Evolutionary conservation across 2,113 vertebrate species (phyloP), one percentile per base, ranked within the genome.

Genomic region (Spea bombifrons): DNA sequence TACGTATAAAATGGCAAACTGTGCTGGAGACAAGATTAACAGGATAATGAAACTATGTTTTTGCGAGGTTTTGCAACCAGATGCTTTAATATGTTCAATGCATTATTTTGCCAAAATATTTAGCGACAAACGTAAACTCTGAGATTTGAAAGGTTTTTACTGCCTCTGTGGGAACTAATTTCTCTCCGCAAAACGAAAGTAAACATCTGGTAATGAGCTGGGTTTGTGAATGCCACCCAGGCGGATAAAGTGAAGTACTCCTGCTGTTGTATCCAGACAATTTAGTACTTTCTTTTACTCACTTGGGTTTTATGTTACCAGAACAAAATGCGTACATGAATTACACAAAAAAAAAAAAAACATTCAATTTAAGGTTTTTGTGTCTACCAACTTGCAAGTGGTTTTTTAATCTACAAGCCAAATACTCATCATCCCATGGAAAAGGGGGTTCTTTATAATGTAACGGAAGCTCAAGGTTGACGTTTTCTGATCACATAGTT

Each of bases 71-170:
- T 47, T 73, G 61, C 49, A 66, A 79, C 76, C 76, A 79, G 70
- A 79, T 72, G 70, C 70, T 73, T 53, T 72, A 53, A 43, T 66
- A 43, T 66, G 70, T 65, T 57, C 17, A 10, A 30, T 73, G 44
- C 61, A 53, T 73, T 79, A 65, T 79, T 78, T 79, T 79, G 69
- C 61, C 69, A 72, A 79, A 79, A 66, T 79, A 79, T 79, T 79
- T 79, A 79, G 70, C 48, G 63, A 73, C 68, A 73, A 79, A 70
- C 16, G 15, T 79, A 79, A 79, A 79, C 76, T 79, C 59, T 57
- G 64, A 72, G 69, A 45, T 79, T 79, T 55, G 69, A 73, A 65
- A 66, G 76, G 57, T 73, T 79, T 79, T 79, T 66, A 79, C 47
- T 15, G 69, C 63, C 76, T 79, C 69, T 66, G 48, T 79, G 76